Base-by-base conservation (phyloP, 2,888 invertebrate species). In the Scaptomyza tumidula region DNA sequence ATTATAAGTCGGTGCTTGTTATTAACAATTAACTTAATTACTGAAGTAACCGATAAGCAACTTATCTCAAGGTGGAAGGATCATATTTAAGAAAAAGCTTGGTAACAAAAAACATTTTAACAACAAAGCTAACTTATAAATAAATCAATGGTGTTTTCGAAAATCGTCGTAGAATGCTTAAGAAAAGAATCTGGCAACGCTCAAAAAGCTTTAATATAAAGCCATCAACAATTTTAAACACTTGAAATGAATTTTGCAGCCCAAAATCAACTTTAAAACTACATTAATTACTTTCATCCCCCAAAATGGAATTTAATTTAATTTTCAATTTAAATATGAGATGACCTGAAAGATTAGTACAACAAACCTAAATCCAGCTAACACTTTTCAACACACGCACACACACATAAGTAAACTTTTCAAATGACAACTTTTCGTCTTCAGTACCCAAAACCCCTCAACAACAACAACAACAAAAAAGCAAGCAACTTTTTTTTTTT, bases 381-480 rank as follows among this genome's bases (percentile, higher is more conserved):
- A 63, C 59, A 58, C 56, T 24, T 33, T 58, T 16, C 35, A 27
- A 24, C 48, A 37, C 54, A 52, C 27, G 45, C 48, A 10, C 35
- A 29, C 33, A 46, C 33, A 68, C 58, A 58, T 55, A 45, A 58
- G 55, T 46, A 64, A 83, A 83, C 88, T 87, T 87, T 85, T 76
- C 74, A 82, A 77, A 87, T 87, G 83, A 79, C 88, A 83, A 83
- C 80, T 87, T 83, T 88, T 71, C 67, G 55, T 76, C 62, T 60
- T 60, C 19, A 48, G 39, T 45, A 48, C 13, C 53, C 55, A 60
- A 53, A 10, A 44, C 33, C 14, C 39, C 9, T 16, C 1, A 46
- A 19, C 19, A 19, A 2, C 2, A 19, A 19, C 19, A 60, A 57
- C n/a, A n/a, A n/a, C n/a, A n/a, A 61, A 66, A 46, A 44, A 27